Evolutionary conservation across 2,888 invertebrate genomes (phyloP).

Genomic region (Nymphalis polychloros): DNA sequence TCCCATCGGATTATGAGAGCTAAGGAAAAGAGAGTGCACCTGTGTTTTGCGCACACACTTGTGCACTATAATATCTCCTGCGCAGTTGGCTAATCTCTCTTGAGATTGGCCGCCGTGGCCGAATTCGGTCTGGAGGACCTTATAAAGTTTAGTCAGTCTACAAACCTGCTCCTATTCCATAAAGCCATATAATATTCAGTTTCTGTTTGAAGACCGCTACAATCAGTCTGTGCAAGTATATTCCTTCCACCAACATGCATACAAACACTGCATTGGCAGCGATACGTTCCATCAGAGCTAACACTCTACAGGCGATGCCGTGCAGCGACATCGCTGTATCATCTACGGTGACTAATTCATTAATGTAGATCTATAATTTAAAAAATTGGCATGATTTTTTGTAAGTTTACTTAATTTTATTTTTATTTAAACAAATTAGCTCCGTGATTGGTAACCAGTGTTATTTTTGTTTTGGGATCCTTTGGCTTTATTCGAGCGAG

Average conservation of each 20-base stretch:
- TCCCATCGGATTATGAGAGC: no score
- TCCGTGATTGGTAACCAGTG: no score
- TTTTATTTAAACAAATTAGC: no score
- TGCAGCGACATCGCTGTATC: conserved; percentile 78
- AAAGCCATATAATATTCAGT: conserved; percentile 72
- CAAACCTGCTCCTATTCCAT: conserved; percentile 69
- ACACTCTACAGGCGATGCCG: conserved; percentile 74
- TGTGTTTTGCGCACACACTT: no score
- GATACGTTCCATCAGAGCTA: conserved; percentile 79
- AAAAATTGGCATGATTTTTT: neutral
- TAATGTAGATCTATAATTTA: conserved; percentile 71
- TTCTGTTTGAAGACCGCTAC: conserved; percentile 84
- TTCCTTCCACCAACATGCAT: conserved; percentile 86
- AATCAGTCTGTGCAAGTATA: conserved; percentile 85
- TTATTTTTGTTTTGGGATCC: no score
- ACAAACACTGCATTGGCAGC: conserved; percentile 84
- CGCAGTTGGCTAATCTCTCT: no score
- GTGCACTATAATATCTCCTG: no score
- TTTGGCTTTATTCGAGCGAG: no score
- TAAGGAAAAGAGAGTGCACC: no score
- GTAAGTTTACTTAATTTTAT: no score
- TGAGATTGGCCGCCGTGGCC: no score
- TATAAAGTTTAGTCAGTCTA: neutral
- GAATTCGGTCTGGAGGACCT: no score
- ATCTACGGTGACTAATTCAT: conserved; percentile 73